phyloP scores from a whole-genome alignment of 2,797 vertebrate genomes.

The Gadopsis bispinosus region DNA sequence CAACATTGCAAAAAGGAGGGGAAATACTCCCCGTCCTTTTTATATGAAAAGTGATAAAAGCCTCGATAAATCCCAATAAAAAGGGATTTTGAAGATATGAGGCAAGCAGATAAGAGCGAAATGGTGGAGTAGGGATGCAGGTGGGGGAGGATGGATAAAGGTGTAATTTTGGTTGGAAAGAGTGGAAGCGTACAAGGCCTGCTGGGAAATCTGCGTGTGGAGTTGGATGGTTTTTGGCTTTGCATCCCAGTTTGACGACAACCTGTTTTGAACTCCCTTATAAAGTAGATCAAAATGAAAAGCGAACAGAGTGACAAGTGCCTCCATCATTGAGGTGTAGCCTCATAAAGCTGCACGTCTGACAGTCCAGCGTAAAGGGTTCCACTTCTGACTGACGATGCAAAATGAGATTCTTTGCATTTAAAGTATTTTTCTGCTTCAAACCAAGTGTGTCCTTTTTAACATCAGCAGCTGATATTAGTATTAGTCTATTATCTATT shows the following conservation, averaged over 20 bases:
- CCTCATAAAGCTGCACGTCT: constrained; percentile 1
- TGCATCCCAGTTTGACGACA: constrained; percentile 48
- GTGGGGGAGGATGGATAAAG: constrained; percentile 69
- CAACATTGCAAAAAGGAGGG: constrained; percentile 73
- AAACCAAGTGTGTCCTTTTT: neutral
- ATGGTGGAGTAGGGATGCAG: constrained; percentile 63
- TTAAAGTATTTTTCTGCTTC: neutral
- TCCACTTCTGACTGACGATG: neutral
- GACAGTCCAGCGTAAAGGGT: neutral
- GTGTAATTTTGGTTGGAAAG: constrained; percentile 72
- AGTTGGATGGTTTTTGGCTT: constrained; percentile 50
- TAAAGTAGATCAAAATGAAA: constrained; percentile 46
- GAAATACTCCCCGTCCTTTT: constrained; percentile 73
- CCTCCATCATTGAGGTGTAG: constrained; percentile 6
- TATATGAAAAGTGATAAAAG: constrained; percentile 85
- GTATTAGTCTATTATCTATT: neutral
- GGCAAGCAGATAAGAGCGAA: constrained; percentile 64
- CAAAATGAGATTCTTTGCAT: neutral
- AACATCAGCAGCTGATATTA: neutral
- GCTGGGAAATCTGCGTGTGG: constrained; percentile 74
- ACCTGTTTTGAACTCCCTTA: constrained; percentile 44
- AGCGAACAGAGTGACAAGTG: constrained; percentile 7
- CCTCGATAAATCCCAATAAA: constrained; percentile 84
- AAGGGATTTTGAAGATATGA: constrained; percentile 78
- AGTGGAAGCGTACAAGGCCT: constrained; percentile 59